Base-by-base conservation (phyloP, 2,113 vertebrate genomes). In the Psilopsiagon aurifrons region DNA sequence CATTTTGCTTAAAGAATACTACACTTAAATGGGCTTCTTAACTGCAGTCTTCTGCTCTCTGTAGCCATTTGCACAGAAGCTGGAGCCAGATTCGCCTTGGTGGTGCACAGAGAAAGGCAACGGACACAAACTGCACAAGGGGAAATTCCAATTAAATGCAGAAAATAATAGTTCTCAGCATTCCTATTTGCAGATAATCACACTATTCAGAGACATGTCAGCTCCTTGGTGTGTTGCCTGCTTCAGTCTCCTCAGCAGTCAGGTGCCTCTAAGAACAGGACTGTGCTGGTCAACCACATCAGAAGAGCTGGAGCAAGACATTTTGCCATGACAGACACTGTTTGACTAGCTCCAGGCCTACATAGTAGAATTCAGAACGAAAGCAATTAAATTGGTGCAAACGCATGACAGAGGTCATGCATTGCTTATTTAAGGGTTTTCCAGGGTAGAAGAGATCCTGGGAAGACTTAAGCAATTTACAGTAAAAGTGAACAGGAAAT, bases 81-180 rank as follows among this genome's bases (percentile, higher is more conserved):
- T 71, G 85, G 12, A 92, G 31, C 44, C 75, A 62, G n/a, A 39
- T 67, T 55, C 46, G 55, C 57, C 23, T 62, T 5, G 1, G 51
- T 24, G 80, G 60, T 0, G 2, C 35, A 11, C 1, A 2, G n/a
- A 0, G 0, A 46, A 83, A 81, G 46, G 16, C 74, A 81, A 81
- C 24, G 10, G 28, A 27, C 9, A 10, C 29, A 80, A 64, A 29
- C n/a, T 76, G 33, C 57, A 83, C 25, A 35, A 83, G 13, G 17
- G 67, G 14, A 80, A 80, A 24, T 77, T 46, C 25, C 76, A 70
- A 88, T 37, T 55, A 64, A 82, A 68, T 43, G 27, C n/a, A 86
- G 47, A 88, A 83, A 84, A 69, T 47, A 51, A 33, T 83, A 59
- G 2, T 68, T 55, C 79, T 83, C n/a, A 35, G 41, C 18, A 49